Evolutionary conservation across 1,140 invertebrate genomes (phyloP), one percentile per base, ranked within the genome.

Genomic region (Trichogramma pretiosum): DNA sequence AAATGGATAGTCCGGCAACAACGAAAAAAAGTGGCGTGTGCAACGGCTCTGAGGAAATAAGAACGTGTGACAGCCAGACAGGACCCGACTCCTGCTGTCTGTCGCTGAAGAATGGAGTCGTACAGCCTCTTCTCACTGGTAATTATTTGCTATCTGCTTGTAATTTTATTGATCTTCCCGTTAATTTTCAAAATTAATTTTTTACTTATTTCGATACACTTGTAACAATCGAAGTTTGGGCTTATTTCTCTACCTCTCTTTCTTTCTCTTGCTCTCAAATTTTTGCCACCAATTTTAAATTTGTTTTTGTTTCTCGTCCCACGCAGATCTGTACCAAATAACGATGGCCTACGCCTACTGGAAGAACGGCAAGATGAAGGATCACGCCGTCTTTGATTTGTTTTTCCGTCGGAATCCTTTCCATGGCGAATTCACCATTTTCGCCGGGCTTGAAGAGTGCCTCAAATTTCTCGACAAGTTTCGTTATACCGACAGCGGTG

Each of bases 291-390:
- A n/a, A n/a, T n/a, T n/a, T n/a, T n/a, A n/a, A 23, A 22, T 42
- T 48, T 41, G 4, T 41, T 5, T 41, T 49, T 10, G 8, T 16
- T 77, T n/a, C n/a, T n/a, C n/a, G n/a, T n/a, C n/a, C n/a, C n/a
- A n/a, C n/a, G 50, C 71, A 89, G 94, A 98, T 81, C 77, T 97
- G 39, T 98, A 98, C 75, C 93, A 98, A 76, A 95, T 98, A 50
- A 98, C 93, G 17, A 99, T 99, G 95, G 93, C 93, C 0, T 99
- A 99, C 74, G 93, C 93, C 4, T 98, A 99, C 70, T 99, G 96
- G 97, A 98, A 97, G 72, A 89, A 90, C 52, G 87, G 83, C 24
- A 98, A 95, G 74, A 86, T 83, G 26, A 81, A 89, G 53, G 92
- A 98, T 71, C 74, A 76, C 37, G 87, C 94, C 3, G 90, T 96